Evolutionary conservation across 2,888 invertebrate genomes (phyloP).

Genomic region (Theretra japonica): DNA sequence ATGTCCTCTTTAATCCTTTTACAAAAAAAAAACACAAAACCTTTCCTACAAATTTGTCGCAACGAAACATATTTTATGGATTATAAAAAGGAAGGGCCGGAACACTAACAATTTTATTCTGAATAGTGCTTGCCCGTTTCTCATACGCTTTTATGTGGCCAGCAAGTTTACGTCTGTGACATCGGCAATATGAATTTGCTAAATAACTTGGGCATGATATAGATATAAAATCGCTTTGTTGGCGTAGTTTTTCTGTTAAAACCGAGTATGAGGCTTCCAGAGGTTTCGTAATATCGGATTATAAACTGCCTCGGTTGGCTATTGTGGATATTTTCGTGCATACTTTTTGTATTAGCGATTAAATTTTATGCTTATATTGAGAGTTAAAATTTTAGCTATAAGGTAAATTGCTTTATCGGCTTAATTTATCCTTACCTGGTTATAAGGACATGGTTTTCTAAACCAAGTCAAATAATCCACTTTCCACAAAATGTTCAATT

Average conservation of each 20-base stretch:
- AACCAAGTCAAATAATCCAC: too few species aligned
- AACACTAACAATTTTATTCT: conserved; percentile 38
- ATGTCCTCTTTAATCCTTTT: not conserved
- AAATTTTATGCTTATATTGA: not conserved
- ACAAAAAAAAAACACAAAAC: not conserved
- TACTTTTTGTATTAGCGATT: not conserved
- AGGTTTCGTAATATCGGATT: conserved; percentile 21
- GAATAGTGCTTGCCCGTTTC: conserved; percentile 4
- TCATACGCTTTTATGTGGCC: conserved; percentile 5
- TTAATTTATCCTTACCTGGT: too few species aligned
- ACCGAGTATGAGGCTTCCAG: not conserved
- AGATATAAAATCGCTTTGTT: conserved; percentile 18
- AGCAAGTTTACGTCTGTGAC: not conserved
- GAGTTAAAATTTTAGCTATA: too few species aligned
- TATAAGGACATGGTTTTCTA: too few species aligned
- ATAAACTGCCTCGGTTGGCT: not conserved
- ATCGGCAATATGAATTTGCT: conserved; percentile 16
- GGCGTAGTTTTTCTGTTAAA: conserved; percentile 4
- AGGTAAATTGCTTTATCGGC: too few species aligned
- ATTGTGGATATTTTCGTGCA: not conserved
- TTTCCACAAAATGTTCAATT: too few species aligned
- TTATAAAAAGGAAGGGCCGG: not conserved
- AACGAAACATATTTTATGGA: not conserved
- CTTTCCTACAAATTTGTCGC: not conserved
- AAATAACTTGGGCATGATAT: conserved; percentile 1